A percentile compares a stretch with the other conserved stretches of the same genome.
These are phyloP conservation scores for Myzus persicae DNA, from an alignment of 1,140 invertebrate species.

Conservation along the genomic window DNA sequence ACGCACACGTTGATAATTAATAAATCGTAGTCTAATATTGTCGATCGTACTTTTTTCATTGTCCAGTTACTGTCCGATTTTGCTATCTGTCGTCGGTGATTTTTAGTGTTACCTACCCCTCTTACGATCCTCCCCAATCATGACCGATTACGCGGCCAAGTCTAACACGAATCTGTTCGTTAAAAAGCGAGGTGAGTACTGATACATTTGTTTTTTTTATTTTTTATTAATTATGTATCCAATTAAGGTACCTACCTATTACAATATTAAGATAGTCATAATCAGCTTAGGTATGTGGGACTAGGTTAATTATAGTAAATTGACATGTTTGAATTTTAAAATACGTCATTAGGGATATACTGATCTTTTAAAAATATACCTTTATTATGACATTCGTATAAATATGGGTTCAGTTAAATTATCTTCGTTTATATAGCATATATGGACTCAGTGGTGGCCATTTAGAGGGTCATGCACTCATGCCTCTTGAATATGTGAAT, in stretches of 20 bases:
- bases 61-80: background rate
- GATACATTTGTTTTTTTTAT: background rate
- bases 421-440: too few relatives aligned
- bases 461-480: background rate
- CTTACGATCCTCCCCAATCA: background rate
- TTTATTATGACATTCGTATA: too few relatives aligned
- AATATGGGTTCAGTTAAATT: too few relatives aligned
- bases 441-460: too few relatives aligned
- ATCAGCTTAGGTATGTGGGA: background rate
- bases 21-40: background rate
- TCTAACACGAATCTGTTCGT: constrained; percentile 28
- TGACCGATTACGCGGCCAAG: background rate
- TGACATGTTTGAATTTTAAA: background rate
- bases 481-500: background rate
- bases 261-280: background rate
- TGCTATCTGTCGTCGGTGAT: background rate
- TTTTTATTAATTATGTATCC: background rate
- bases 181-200: constrained; percentile 31
- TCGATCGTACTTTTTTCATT: too few relatives aligned
- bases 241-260: background rate
- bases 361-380: background rate
- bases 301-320: too few relatives aligned
- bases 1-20: too few relatives aligned
- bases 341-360: background rate
- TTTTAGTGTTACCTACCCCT: background rate